Conservation (phyloP, 2,797 vertebrate species). For the Gymnothorax reevesii region DNA sequence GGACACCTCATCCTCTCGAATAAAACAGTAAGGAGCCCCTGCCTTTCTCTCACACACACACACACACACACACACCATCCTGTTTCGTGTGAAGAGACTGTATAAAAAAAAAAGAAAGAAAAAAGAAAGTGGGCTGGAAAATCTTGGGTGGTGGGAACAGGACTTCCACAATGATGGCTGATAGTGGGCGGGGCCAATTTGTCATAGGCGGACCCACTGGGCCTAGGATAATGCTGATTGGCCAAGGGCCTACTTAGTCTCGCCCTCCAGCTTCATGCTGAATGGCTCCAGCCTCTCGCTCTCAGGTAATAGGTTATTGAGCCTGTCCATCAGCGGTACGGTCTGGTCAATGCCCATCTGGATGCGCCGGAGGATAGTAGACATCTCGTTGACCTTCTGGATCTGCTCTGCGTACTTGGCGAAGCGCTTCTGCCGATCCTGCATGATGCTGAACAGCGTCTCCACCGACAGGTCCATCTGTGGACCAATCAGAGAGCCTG, state of each 20-base stretch:
- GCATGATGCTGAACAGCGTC: conserved; percentile 93
- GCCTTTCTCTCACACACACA: background rate
- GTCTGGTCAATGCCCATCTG: conserved; percentile 99
- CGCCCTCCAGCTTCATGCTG: conserved; percentile 85
- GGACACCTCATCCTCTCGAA: background rate
- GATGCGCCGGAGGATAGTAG: conserved; percentile 94
- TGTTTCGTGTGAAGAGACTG: background rate
- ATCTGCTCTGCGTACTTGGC: conserved; percentile 98
- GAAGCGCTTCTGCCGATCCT: conserved; percentile 96
- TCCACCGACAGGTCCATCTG: conserved; percentile 97
- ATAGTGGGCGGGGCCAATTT: conserved; percentile 5
- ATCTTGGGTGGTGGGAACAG: background rate
- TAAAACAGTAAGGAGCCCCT: background rate
- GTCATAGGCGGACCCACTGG: background rate
- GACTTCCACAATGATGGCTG: background rate
- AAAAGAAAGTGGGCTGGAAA: background rate
- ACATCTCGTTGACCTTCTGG: conserved; percentile 99
- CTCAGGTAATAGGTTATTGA: conserved; percentile 94
- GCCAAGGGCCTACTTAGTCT: conserved; percentile 57
- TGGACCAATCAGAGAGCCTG: background rate
- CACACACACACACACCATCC: background rate
- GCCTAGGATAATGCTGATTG: background rate
- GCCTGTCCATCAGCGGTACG: conserved; percentile 90
- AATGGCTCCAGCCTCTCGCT: conserved; percentile 92
- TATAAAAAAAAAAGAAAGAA: background rate